phyloP scores from a whole-genome alignment of 2,888 invertebrate species.

The Sesia bembeciformis region DNA sequence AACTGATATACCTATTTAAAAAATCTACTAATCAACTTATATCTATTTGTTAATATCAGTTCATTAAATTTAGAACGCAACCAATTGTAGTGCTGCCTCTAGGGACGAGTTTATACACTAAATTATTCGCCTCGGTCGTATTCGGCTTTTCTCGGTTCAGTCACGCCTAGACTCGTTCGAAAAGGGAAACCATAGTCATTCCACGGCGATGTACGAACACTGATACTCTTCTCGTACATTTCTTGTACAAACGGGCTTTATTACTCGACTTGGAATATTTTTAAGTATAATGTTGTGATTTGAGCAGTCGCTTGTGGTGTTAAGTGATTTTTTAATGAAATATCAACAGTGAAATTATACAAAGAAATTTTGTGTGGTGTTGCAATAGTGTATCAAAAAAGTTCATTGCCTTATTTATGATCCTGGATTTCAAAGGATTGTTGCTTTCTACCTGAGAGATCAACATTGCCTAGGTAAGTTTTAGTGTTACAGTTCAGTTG shows the following conservation, averaged over 20 bases:
- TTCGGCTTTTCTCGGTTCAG: conserved; percentile 61
- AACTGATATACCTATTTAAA: no score
- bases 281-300: conserved; percentile 62
- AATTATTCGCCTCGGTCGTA: conserved; percentile 29
- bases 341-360: conserved; percentile 44
- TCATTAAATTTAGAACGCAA: conserved; percentile 23
- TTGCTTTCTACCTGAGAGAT: conserved; percentile 40
- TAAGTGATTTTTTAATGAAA: conserved; percentile 49
- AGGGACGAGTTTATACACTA: conserved; percentile 19
- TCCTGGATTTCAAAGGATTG: conserved; percentile 66
- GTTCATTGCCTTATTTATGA: conserved; percentile 26
- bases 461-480: conserved; percentile 49
- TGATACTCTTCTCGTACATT: conserved; percentile 70
- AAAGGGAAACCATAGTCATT: conserved; percentile 70
- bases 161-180: conserved; percentile 74
- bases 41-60: no score
- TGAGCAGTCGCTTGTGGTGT: conserved; percentile 54
- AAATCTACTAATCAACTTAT: no score
- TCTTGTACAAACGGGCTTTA: conserved; percentile 57
- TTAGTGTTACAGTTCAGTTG: conserved; percentile 12
- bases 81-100: conserved; percentile 32
- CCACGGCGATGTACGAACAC: conserved; percentile 69
- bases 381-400: conserved; percentile 51
- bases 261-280: conserved; percentile 49
- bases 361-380: conserved; percentile 54